A percentile compares a stretch with the other conserved stretches of the same genome.
These are phyloP conservation scores for Ridgeia piscesae DNA, from an alignment of 1,140 invertebrate genomes.

Conservation along the genomic window DNA sequence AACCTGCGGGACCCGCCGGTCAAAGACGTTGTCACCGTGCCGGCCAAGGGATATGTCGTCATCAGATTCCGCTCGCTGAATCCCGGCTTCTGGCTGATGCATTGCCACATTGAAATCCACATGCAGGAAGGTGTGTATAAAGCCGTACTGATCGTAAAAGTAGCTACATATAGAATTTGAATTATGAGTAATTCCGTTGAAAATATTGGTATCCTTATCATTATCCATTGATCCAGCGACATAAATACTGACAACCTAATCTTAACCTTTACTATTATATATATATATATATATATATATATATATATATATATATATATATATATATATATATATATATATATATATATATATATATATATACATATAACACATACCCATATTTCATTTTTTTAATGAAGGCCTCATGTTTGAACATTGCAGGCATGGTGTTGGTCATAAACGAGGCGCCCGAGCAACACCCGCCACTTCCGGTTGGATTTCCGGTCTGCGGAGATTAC, in stretches of 20 bases:
- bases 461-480: background rate
- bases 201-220: too few relatives aligned
- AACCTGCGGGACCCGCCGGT: slow-evolving; percentile 53
- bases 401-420: background rate
- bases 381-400: too few relatives aligned
- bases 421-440: background rate
- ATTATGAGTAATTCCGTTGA: too few relatives aligned
- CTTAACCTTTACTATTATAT: too few relatives aligned
- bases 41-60: slow-evolving; percentile 67
- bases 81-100: slow-evolving; percentile 58
- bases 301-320: too few relatives aligned
- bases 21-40: slow-evolving; percentile 71
- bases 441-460: background rate
- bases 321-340: too few relatives aligned
- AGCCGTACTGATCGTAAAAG: background rate
- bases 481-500: background rate
- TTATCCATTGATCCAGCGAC: too few relatives aligned
- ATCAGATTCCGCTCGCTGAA: slow-evolving; percentile 71
- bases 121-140: background rate
- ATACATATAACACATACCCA: too few relatives aligned
- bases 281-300: too few relatives aligned
- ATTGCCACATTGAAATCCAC: slow-evolving; percentile 19
- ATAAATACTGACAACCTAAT: too few relatives aligned
- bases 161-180: too few relatives aligned
- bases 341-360: too few relatives aligned